A percentile compares a stretch with the other conserved stretches of the same genome.
Conservation (phyloP, 2,113 vertebrate species). For the Pimephales promelas region DNA sequence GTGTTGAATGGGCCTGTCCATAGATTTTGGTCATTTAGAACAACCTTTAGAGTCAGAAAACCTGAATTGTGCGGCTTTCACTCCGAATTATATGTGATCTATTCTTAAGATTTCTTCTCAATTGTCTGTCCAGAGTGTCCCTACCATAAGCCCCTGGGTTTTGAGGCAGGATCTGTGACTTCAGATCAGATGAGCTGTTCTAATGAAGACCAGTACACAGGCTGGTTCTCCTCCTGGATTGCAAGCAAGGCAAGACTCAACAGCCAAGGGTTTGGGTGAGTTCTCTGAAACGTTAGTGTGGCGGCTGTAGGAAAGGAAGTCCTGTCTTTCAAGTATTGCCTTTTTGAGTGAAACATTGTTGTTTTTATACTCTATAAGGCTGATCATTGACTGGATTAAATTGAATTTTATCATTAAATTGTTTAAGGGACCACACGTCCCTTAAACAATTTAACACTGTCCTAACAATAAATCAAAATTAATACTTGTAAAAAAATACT, state of each 20-base stretch:
- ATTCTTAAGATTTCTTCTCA: not conserved
- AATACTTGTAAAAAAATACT: no score
- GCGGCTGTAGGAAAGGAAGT: not conserved
- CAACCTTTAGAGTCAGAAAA: not conserved
- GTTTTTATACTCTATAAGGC: not conserved
- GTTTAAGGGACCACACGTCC: not conserved
- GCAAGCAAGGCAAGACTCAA: conserved; percentile 92
- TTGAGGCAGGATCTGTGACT: conserved; percentile 88
- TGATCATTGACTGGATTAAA: not conserved
- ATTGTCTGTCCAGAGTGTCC: conserved; percentile 84
- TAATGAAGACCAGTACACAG: conserved; percentile 91
- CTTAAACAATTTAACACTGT: not conserved
- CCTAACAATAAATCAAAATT: no score
- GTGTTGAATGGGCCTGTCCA: not conserved
- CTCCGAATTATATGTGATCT: not conserved
- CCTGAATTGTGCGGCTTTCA: not conserved
- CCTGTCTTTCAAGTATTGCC: not conserved
- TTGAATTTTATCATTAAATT: no score
- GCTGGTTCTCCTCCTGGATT: conserved; percentile 96
- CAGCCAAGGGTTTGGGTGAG: conserved; percentile 94
- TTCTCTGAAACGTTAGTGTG: conserved; percentile 16
- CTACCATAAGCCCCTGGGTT: conserved; percentile 92
- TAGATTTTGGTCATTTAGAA: not conserved
- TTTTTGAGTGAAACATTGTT: not conserved
- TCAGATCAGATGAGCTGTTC: conserved; percentile 93